Evolutionary conservation across 2,113 vertebrate species (phyloP).

Genomic region (Leucoraja erinaceus): DNA sequence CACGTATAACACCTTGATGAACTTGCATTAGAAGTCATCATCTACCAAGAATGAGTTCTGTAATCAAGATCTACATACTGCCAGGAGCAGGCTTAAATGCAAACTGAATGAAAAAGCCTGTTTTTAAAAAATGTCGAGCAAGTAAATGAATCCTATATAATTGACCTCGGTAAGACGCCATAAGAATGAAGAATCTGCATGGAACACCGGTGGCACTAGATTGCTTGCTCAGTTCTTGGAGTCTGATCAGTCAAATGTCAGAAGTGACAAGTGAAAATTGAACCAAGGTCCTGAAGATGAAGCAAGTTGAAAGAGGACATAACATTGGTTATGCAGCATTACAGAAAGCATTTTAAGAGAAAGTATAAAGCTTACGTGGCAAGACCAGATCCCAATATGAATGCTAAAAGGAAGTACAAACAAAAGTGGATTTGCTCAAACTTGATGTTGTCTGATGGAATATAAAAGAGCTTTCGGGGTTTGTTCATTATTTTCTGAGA

Average conservation of each 20-base stretch:
- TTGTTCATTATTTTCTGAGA: not conserved
- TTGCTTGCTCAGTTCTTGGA: not conserved
- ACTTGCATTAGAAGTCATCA: not conserved
- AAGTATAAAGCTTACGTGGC: not conserved
- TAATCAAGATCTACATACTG: not conserved
- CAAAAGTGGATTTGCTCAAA: constrained; percentile 15
- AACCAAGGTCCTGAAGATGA: not conserved
- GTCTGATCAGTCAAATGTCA: not conserved
- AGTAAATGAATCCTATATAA: not conserved
- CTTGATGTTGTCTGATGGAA: not conserved
- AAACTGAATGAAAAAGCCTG: not conserved
- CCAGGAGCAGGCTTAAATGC: not conserved
- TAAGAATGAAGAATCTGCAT: not conserved
- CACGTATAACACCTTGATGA: constrained; percentile 14
- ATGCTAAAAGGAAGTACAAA: constrained; percentile 7
- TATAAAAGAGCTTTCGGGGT: constrained; percentile 9
- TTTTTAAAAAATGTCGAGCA: not conserved
- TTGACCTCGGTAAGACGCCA: not conserved
- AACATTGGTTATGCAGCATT: not conserved
- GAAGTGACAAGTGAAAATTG: not conserved
- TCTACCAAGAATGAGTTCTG: not conserved
- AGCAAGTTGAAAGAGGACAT: not conserved
- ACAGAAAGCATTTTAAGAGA: not conserved
- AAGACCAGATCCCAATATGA: not conserved
- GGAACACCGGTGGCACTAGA: not conserved